Evolutionary conservation across 2,113 vertebrate species (phyloP).

Genomic region (Bungarus multicinctus): DNA sequence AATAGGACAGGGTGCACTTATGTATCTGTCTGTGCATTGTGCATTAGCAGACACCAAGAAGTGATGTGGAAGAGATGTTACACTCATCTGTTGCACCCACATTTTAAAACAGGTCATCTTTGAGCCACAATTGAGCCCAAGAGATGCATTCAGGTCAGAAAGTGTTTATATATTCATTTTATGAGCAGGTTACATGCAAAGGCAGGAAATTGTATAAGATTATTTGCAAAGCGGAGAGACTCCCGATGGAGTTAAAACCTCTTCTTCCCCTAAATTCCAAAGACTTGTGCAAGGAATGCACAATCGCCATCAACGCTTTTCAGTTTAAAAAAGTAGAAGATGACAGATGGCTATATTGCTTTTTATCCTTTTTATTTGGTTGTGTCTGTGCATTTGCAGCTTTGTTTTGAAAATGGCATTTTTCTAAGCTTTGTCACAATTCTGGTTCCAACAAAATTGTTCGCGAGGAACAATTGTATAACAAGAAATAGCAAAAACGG

Average conservation of each 20-base stretch:
- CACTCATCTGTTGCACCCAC: neutral
- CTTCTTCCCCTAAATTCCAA: neutral
- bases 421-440: neutral
- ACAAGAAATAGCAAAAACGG: neutral
- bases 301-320: neutral
- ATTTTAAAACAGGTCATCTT: neutral
- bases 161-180: neutral
- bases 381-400: neutral
- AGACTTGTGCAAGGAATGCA: neutral
- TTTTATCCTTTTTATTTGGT: neutral
- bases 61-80: neutral
- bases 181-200: neutral
- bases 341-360: neutral
- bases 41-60: neutral
- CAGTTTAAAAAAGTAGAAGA: neutral
- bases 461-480: neutral
- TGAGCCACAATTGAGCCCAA: neutral
- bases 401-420: neutral
- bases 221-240: neutral
- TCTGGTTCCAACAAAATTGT: neutral
- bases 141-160: neutral
- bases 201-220: neutral
- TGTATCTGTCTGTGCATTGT: neutral
- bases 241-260: neutral
- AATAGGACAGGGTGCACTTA: too few species aligned